Evolutionary conservation across 2,113 vertebrate genomes (phyloP).

Genomic region (Vidua chalybeata): DNA sequence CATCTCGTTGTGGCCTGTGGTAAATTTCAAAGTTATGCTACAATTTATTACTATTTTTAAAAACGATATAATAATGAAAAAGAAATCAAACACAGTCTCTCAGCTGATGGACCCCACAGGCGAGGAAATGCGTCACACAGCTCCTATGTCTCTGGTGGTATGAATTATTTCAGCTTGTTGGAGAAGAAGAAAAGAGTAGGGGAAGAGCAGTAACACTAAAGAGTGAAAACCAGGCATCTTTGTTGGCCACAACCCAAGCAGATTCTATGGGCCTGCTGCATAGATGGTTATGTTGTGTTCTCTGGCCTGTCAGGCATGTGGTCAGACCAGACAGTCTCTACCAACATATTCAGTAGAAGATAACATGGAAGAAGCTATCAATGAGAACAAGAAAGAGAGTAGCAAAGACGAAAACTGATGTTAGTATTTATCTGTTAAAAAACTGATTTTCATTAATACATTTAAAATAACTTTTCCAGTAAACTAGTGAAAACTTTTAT

Average conservation of each 20-base stretch:
- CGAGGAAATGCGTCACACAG: background rate
- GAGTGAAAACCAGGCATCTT: background rate
- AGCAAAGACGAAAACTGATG: background rate
- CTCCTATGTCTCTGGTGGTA: background rate
- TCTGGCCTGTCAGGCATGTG: background rate
- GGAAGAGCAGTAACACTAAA: background rate
- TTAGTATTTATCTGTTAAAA: background rate
- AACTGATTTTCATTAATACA: background rate
- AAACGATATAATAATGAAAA: background rate
- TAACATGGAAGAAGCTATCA: background rate
- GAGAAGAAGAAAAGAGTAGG: conserved; percentile 2
- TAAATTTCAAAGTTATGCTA: background rate
- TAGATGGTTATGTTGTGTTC: background rate
- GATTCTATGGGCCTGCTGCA: background rate
- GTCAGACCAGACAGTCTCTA: background rate
- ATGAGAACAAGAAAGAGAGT: background rate
- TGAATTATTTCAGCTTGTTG: conserved; percentile 30
- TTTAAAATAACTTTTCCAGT: background rate
- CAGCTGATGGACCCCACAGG: conserved; percentile 13
- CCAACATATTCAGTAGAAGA: background rate
- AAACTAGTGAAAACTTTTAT: background rate
- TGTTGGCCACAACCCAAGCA: background rate
- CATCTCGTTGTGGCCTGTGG: background rate
- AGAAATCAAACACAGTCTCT: background rate
- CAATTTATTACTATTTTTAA: background rate